Conservation (phyloP, 2,113 vertebrate genomes). For the Narcine bancroftii region DNA sequence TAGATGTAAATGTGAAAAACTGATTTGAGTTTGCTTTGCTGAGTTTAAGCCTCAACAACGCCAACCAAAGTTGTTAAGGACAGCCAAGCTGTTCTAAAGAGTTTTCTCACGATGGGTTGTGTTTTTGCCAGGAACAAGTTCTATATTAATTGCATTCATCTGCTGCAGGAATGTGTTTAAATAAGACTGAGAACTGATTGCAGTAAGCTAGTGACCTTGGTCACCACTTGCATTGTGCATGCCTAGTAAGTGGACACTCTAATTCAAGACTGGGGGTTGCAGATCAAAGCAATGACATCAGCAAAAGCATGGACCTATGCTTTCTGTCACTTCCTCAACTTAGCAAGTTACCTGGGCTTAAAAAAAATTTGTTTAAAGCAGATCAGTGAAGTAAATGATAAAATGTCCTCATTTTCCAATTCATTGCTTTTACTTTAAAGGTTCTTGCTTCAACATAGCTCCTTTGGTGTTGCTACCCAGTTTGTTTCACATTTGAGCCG, state of each 20-base stretch:
- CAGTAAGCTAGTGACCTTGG: background rate
- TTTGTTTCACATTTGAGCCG: background rate
- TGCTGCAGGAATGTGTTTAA: background rate
- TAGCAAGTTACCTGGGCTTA: background rate
- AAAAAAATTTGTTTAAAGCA: background rate
- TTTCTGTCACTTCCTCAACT: slow-evolving; percentile 17
- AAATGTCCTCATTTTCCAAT: too few species aligned
- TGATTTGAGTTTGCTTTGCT: background rate
- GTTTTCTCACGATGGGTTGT: background rate
- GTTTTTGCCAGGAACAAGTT: background rate
- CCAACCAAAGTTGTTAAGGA: background rate
- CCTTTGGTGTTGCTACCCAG: background rate
- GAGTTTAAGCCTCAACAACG: background rate
- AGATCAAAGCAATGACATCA: slow-evolving; percentile 22
- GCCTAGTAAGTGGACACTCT: background rate
- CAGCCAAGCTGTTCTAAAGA: background rate
- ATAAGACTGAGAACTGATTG: background rate
- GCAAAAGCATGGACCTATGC: background rate
- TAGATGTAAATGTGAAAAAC: background rate
- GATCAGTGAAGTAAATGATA: background rate
- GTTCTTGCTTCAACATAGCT: background rate
- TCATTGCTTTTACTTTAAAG: background rate
- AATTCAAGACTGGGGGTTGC: background rate
- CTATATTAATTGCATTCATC: background rate
- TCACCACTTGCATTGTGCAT: background rate